Evolutionary conservation across 2,113 vertebrate species (phyloP).

Genomic region (Pomatorhinus ruficollis): DNA sequence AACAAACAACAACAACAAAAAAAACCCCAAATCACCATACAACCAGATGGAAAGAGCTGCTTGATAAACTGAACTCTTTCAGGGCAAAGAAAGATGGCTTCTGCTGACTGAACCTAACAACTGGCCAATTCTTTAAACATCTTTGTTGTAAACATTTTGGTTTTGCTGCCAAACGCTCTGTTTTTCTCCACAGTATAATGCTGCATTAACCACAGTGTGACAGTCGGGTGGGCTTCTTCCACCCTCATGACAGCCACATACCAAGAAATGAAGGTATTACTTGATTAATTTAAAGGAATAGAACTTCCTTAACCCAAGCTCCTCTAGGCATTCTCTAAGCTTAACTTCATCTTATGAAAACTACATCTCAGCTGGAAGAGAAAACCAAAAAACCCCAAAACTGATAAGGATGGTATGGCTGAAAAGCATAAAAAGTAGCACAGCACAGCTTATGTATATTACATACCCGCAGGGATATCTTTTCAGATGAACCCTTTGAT

Average conservation of each 20-base stretch:
- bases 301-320: not conserved
- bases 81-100: not conserved
- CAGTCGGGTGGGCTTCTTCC: not conserved
- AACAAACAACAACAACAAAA: not conserved
- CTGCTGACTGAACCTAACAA: not conserved
- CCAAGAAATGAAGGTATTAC: not conserved
- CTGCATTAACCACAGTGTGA: not conserved
- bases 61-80: not conserved
- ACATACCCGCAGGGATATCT: not conserved
- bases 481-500: not conserved
- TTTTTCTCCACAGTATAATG: not conserved
- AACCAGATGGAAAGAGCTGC: not conserved
- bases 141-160: not conserved
- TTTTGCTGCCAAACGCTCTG: not conserved
- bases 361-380: not conserved
- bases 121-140: not conserved
- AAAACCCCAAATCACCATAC: not conserved
- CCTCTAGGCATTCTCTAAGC: not conserved
- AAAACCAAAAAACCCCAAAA: not conserved
- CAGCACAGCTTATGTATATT: not conserved
- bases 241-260: not conserved
- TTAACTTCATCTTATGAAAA: not conserved
- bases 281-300: not conserved
- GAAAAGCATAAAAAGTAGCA: not conserved
- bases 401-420: not conserved